Evolutionary conservation across 1,140 invertebrate species (phyloP).

Genomic region (Pseudomyrmex gracilis): DNA sequence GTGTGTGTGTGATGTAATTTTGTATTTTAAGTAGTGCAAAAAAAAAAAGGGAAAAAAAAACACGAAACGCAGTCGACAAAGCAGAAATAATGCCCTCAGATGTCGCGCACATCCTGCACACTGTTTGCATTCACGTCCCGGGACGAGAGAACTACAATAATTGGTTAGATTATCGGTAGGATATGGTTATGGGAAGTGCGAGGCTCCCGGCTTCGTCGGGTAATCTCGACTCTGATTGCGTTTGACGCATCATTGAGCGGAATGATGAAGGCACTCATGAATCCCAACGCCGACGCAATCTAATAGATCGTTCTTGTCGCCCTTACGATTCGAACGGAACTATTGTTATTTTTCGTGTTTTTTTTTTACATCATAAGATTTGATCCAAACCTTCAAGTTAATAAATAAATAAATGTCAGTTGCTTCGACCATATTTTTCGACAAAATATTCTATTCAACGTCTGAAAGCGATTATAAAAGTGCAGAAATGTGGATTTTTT

Average conservation of each 20-base stretch:
- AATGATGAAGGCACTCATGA: conserved; percentile 77
- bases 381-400: neutral
- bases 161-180: conserved; percentile 80
- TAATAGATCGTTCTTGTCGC: conserved; percentile 65
- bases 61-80: conserved; percentile 60
- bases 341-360: conserved; percentile 68
- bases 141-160: conserved; percentile 77
- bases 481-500: neutral
- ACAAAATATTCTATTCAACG: too few species aligned
- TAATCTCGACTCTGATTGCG: conserved; percentile 80
- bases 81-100: conserved; percentile 73
- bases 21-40: conserved; percentile 44
- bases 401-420: neutral
- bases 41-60: conserved; percentile 37
- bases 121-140: conserved; percentile 56
- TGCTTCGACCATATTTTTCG: too few species aligned
- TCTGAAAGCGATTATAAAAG: neutral
- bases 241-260: conserved; percentile 81
- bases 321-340: conserved; percentile 41
- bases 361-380: neutral
- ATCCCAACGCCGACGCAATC: conserved; percentile 61
- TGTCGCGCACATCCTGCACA: conserved; percentile 53
- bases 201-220: conserved; percentile 70
- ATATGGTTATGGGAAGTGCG: conserved; percentile 79
- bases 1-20: neutral